Percentiles rank a stretch among this genome's conserved stretches.
Conservation (phyloP, 2,888 invertebrate species). For the Epirrita christyi region DNA sequence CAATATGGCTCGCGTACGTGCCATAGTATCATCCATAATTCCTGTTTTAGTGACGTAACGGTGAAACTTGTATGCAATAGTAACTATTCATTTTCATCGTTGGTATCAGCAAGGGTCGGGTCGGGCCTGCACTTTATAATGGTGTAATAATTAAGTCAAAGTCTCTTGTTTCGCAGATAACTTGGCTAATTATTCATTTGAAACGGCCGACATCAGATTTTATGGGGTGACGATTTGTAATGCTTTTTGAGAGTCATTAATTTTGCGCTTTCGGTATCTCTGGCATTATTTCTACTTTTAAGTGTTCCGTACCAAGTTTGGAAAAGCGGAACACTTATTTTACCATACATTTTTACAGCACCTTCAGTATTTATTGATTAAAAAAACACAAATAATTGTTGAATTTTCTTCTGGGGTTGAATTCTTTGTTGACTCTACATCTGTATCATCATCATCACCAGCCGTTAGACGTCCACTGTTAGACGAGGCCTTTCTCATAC, state of each 20-base stretch:
- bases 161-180: slow-evolving; percentile 71
- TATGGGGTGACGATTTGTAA: slow-evolving; percentile 73
- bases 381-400: too few species aligned
- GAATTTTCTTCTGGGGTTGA: too few species aligned
- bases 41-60: too few species aligned
- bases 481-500: too few species aligned
- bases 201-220: slow-evolving; percentile 66
- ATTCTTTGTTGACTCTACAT: too few species aligned
- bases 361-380: neutral
- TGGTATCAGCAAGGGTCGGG: slow-evolving; percentile 64
- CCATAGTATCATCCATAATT: neutral
- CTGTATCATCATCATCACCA: too few species aligned
- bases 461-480: too few species aligned
- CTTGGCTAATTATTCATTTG: slow-evolving; percentile 76
- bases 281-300: neutral
- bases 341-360: neutral
- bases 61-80: neutral
- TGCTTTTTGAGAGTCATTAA: slow-evolving; percentile 47
- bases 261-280: slow-evolving; percentile 17
- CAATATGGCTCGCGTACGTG: neutral
- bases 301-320: too few species aligned
- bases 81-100: slow-evolving; percentile 24
- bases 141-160: slow-evolving; percentile 81
- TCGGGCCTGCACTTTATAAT: slow-evolving; percentile 71
- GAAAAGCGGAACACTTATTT: neutral